These are phyloP conservation scores for Drosophila paramelanica DNA, from an alignment of 2,888 invertebrate species.

Conservation along the genomic window DNA sequence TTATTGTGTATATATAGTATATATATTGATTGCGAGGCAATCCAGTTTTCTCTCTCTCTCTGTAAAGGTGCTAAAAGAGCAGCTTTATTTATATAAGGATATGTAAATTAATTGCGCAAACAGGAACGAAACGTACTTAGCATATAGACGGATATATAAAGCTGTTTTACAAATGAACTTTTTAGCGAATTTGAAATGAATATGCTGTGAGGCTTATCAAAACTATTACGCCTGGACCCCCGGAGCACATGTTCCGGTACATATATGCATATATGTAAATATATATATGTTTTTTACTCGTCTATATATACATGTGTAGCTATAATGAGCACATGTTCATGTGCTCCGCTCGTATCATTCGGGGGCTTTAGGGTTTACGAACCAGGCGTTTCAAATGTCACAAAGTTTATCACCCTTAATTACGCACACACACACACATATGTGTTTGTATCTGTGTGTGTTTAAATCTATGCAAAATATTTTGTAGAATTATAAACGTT, in stretches of 20 bases:
- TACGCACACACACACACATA: slow-evolving; percentile 19
- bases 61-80: slow-evolving; percentile 27
- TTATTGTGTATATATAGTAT: slow-evolving; percentile 9
- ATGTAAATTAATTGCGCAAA: slow-evolving; percentile 2
- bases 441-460: neutral
- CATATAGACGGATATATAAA: no score
- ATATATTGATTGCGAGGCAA: slow-evolving; percentile 25
- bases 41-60: slow-evolving; percentile 39
- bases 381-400: slow-evolving; percentile 53
- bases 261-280: neutral
- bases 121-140: slow-evolving; percentile 8
- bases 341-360: slow-evolving; percentile 30
- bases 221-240: slow-evolving; percentile 28
- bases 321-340: slow-evolving; percentile 44
- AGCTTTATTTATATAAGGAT: slow-evolving; percentile 25
- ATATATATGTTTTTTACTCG: neutral
- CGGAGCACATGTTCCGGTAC: slow-evolving; percentile 7
- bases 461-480: slow-evolving; percentile 30
- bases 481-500: slow-evolving; percentile 2
- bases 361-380: slow-evolving; percentile 25
- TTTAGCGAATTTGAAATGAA: slow-evolving; percentile 14
- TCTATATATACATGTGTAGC: slow-evolving; percentile 21
- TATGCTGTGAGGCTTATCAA: slow-evolving; percentile 37
- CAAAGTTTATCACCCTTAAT: slow-evolving; percentile 69
- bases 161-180: slow-evolving; percentile 12